Evolutionary conservation across 2,797 vertebrate genomes (phyloP).

Genomic region (Gambelia wislizenii): DNA sequence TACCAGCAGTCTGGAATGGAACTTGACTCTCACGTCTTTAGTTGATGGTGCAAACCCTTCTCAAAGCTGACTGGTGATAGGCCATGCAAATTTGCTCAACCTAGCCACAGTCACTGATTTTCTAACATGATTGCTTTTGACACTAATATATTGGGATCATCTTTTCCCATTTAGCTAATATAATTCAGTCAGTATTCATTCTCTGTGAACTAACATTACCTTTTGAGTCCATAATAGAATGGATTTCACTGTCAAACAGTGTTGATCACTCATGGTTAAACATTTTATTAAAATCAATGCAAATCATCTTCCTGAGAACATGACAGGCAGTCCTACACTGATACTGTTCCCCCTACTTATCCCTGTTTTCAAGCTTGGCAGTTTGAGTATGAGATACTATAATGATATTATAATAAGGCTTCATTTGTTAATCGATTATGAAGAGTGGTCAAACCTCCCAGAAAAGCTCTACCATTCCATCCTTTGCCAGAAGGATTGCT

Average conservation of each 20-base stretch:
- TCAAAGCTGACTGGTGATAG: neutral
- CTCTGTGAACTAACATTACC: slow-evolving; percentile 43
- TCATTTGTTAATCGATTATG: neutral
- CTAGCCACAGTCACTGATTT: slow-evolving; percentile 23
- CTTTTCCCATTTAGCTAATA: slow-evolving; percentile 48
- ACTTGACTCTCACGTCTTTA: neutral
- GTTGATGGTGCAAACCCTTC: neutral
- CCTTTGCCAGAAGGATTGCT: neutral
- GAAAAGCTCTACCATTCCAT: neutral
- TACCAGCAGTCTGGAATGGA: neutral
- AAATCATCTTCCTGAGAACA: slow-evolving; percentile 43
- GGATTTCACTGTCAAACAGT: slow-evolving; percentile 57
- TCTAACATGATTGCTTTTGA: slow-evolving; percentile 50
- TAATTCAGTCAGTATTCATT: slow-evolving; percentile 52
- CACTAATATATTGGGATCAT: slow-evolving; percentile 43
- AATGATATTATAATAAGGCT: slow-evolving; percentile 3
- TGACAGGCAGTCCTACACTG: slow-evolving; percentile 43
- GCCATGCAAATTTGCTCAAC: slow-evolving; percentile 17
- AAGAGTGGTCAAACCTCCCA: neutral
- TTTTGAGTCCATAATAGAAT: slow-evolving; percentile 23
- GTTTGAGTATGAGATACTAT: slow-evolving; percentile 26
- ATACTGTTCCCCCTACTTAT: slow-evolving; percentile 32
- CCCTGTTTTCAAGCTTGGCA: slow-evolving; percentile 41
- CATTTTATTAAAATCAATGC: slow-evolving; percentile 45
- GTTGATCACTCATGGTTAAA: slow-evolving; percentile 62